Percentiles rank a stretch among this genome's conserved stretches.
Evolutionary conservation across 2,113 vertebrate species (phyloP).

Genomic region (Labrus mixtus): DNA sequence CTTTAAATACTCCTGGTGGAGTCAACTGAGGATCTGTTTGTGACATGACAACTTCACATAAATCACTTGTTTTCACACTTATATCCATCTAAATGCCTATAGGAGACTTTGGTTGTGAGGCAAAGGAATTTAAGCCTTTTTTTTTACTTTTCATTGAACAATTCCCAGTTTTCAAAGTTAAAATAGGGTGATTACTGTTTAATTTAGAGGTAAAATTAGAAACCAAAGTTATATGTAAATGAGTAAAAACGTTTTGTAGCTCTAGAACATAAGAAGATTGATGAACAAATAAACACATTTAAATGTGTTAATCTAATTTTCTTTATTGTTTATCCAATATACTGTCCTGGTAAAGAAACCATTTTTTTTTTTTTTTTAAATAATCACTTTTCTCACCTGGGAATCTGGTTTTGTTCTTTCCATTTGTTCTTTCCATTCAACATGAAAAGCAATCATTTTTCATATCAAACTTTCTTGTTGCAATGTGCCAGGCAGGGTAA

Average conservation of each 20-base stretch:
- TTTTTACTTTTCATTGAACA: not conserved
- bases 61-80: not conserved
- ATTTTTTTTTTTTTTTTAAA: not conserved
- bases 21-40: too few relatives aligned
- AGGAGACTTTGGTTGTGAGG: constrained; percentile 35
- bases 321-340: not conserved
- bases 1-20: too few relatives aligned
- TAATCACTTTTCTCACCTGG: not conserved
- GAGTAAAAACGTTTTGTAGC: not conserved
- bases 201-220: not conserved
- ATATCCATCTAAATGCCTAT: not conserved
- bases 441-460: constrained; percentile 62
- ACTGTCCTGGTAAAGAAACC: not conserved
- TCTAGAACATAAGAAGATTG: not conserved
- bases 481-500: constrained; percentile 49
- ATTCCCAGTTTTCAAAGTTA: not conserved
- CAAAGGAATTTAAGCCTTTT: constrained; percentile 43
- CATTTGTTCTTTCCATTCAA: constrained; percentile 41
- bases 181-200: not conserved
- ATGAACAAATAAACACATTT: not conserved
- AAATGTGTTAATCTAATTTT: constrained; percentile 5
- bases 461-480: constrained; percentile 46
- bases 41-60: not conserved
- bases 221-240: constrained; percentile 21
- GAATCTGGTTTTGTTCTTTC: constrained; percentile 21